phyloP scores from a whole-genome alignment of 2,888 invertebrate genomes.

The Lepidonotus clava region DNA sequence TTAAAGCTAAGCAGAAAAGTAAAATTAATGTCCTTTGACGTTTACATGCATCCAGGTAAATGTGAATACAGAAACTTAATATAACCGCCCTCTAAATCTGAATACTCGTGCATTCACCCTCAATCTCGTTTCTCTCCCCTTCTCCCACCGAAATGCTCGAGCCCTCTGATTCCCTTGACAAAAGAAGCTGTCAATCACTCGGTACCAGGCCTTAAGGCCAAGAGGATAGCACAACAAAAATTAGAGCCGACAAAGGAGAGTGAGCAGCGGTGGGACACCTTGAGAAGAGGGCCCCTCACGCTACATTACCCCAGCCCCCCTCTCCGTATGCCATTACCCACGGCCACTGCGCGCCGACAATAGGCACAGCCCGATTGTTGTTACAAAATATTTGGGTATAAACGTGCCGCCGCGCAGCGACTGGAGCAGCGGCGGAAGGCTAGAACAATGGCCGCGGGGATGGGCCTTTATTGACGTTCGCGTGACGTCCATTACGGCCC shows the following conservation, averaged over 20 bases:
- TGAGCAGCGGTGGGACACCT: too few relatives aligned
- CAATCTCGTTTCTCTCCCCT: too few relatives aligned
- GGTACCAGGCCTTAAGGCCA: not conserved
- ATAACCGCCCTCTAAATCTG: too few relatives aligned
- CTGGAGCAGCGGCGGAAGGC: not conserved
- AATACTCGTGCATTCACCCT: too few relatives aligned
- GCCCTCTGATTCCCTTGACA: not conserved
- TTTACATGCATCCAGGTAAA: too few relatives aligned
- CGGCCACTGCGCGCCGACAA: not conserved
- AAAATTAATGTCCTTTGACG: too few relatives aligned
- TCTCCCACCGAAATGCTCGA: not conserved
- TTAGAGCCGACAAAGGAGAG: conserved; percentile 20
- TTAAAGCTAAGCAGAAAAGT: too few relatives aligned
- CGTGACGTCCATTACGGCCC: conserved; percentile 21
- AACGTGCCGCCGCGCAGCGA: conserved; percentile 8
- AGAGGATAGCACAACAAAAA: conserved; percentile 45
- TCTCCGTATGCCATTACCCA: not conserved
- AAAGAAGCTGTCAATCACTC: conserved; percentile 6
- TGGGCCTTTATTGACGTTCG: not conserved
- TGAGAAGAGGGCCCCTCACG: too few relatives aligned
- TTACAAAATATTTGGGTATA: conserved; percentile 46
- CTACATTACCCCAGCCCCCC: not conserved
- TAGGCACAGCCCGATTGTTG: conserved; percentile 10
- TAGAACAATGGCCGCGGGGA: conserved; percentile 8
- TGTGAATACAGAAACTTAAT: too few relatives aligned